Base-by-base conservation (phyloP, 2,888 invertebrate genomes). In the Ommatoiulus sabulosus region DNA sequence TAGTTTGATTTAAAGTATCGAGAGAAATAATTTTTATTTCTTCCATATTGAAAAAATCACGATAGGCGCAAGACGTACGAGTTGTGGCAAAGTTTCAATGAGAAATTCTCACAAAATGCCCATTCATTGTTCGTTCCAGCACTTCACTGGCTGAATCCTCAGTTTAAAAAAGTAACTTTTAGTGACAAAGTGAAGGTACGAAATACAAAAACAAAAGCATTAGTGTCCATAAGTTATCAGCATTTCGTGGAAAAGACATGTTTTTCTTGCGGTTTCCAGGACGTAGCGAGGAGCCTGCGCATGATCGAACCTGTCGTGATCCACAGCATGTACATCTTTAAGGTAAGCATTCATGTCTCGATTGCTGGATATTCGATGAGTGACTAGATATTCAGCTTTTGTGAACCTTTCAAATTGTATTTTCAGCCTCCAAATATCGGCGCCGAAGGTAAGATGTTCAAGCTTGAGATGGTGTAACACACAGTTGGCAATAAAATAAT, bases 251-350 rank as follows among this genome's bases (percentile, higher is more conserved):
- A 86, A 44, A 44, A 86, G 7, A 35, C 15, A n/a, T 44, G 86
- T 86, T 86, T 84, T 86, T 46, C 15, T 86, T 86, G 12, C 24
- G 24, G 24, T 72, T 72, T 72, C 24, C 72, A 93, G 93, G 94
- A 95, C 89, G 93, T 96, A 5, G 96, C 96, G 90, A 95, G 94
- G 91, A 95, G 95, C 90, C 92, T 99, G 15, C 95, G 95, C 4
- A 94, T 96, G 90, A 93, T 94, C 89, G 96, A 96, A 80, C 99
- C 99, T 0, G 95, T 96, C 0, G 94, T 99, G 0, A 96, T 96
- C 0, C 99, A 99, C 92, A 98, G 98, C 93, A 99, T 99, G 99
- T 97, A 97, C 92, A 99, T 99, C 90, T 99, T 97, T 93, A 99
- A 99, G 92, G 89, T 89, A 84, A 87, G n/a, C n/a, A 20, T 24